Conservation (phyloP, 2,888 invertebrate genomes). For the Lasius fuliginosus region DNA sequence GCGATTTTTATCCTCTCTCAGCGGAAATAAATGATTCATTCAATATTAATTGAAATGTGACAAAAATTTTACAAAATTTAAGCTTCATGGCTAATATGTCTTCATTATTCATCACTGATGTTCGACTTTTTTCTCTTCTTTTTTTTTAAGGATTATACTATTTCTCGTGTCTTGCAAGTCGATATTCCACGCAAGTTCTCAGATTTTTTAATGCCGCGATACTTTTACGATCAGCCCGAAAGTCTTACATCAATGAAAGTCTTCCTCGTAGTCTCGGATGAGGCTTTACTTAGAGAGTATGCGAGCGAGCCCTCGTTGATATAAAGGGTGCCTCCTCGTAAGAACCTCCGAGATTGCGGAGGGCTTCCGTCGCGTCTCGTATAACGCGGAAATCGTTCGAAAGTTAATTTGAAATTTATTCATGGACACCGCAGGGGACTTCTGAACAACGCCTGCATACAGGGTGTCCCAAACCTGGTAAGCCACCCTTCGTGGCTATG, state of each 20-base stretch:
- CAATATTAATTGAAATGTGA: background rate
- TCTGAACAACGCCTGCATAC: constrained; percentile 30
- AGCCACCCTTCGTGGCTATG: constrained; percentile 31
- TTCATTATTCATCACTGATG: background rate
- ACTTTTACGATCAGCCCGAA: constrained; percentile 37
- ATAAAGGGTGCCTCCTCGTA: constrained; percentile 64
- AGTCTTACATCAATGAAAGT: constrained; percentile 41
- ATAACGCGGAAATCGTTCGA: constrained; percentile 78
- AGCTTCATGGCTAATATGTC: background rate
- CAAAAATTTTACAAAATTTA: background rate
- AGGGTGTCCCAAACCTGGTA: constrained; percentile 24
- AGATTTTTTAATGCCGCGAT: constrained; percentile 30
- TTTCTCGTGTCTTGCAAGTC: background rate
- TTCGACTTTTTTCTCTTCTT: background rate
- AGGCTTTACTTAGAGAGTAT: constrained; percentile 44
- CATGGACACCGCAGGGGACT: constrained; percentile 78
- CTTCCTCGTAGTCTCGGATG: constrained; percentile 40
- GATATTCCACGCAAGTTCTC: constrained; percentile 21
- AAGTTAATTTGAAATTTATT: constrained; percentile 85
- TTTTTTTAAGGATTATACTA: background rate
- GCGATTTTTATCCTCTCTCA: background rate
- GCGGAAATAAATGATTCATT: background rate
- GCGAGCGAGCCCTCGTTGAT: constrained; percentile 57
- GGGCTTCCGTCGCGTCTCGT: constrained; percentile 72
- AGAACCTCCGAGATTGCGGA: constrained; percentile 71